A percentile compares a stretch with the other conserved stretches of the same genome.
These are phyloP conservation scores for Pseudococcus longispinus DNA, from an alignment of 2,888 invertebrate genomes.

Conservation along the genomic window DNA sequence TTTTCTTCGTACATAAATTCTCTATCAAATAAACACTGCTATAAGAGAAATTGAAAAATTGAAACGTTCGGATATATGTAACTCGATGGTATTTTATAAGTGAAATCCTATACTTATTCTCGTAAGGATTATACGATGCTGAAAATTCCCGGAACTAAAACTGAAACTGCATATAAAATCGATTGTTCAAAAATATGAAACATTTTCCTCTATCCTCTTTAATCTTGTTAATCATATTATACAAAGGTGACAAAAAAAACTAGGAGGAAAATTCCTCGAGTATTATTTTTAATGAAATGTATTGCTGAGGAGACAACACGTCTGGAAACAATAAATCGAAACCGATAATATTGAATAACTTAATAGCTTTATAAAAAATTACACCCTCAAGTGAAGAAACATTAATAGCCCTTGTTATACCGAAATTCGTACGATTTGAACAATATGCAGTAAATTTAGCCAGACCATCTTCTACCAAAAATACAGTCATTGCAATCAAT, in stretches of 20 bases:
- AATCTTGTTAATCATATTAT: neutral
- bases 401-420: neutral
- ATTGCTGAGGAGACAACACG: neutral
- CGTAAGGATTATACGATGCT: neutral
- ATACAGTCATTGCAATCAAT: constrained; percentile 45
- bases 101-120: neutral
- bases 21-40: neutral
- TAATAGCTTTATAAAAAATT: constrained; percentile 30
- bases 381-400: constrained; percentile 15
- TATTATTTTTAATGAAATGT: constrained; percentile 30
- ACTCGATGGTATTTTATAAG: neutral
- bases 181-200: neutral
- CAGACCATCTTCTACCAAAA: neutral
- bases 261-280: neutral
- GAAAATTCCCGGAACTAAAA: neutral
- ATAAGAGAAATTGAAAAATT: neutral
- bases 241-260: neutral
- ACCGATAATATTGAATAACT: constrained; percentile 39
- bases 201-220: neutral
- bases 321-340: constrained; percentile 29
- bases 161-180: constrained; percentile 1
- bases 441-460: constrained; percentile 43
- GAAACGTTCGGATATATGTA: neutral
- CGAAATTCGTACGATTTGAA: neutral
- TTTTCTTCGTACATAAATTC: neutral